Evolutionary conservation across 2,113 vertebrate species (phyloP).

Genomic region (Alosa alosa): DNA sequence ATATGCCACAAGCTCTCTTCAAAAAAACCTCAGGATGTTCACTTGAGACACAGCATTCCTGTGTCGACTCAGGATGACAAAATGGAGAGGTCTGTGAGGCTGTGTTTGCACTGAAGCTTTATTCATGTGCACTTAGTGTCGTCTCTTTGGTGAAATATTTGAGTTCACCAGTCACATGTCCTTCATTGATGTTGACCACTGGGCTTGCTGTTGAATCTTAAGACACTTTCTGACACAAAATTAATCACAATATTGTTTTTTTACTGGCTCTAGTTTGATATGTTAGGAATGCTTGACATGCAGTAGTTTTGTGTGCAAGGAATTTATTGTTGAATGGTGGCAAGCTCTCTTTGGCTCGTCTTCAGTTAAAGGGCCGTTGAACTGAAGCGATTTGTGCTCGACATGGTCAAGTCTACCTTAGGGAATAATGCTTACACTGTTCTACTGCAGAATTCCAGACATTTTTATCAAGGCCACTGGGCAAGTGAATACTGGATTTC

Average conservation of each 20-base stretch:
- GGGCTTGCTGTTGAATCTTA: not conserved
- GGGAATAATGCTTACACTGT: slow-evolving; percentile 10
- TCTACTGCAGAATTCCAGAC: not conserved
- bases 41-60: slow-evolving; percentile 5
- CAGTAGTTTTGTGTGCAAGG: not conserved
- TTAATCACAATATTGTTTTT: not conserved
- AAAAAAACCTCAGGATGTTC: slow-evolving; percentile 9
- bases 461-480: slow-evolving; percentile 13
- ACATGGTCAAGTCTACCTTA: slow-evolving; percentile 11
- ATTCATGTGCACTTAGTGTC: slow-evolving; percentile 7
- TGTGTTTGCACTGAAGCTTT: not conserved
- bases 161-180: not conserved
- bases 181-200: not conserved
- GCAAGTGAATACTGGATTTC: not conserved
- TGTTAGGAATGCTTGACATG: not conserved
- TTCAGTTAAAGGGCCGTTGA: slow-evolving; percentile 3
- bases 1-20: slow-evolving; percentile 13
- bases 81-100: not conserved
- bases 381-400: slow-evolving; percentile 4
- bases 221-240: not conserved
- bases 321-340: not conserved
- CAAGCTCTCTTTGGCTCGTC: not conserved
- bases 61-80: slow-evolving; percentile 4
- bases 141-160: slow-evolving; percentile 34
- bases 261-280: not conserved